These are phyloP conservation scores for Dasyornis broadbenti DNA, from an alignment of 2,113 vertebrate genomes.

Conservation along the genomic window DNA sequence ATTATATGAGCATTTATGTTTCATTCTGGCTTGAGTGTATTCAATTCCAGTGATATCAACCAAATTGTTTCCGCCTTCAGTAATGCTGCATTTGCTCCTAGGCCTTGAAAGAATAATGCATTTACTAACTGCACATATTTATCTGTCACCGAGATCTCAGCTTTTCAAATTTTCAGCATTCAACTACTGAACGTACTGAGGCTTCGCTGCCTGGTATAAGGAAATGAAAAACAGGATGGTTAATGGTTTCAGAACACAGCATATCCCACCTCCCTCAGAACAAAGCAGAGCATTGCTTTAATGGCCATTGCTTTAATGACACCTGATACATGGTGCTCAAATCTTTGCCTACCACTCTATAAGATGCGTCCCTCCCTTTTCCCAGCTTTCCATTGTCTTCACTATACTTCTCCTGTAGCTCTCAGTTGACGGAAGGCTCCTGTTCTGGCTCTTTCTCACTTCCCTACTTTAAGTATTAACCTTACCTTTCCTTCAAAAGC, in stretches of 20 bases:
- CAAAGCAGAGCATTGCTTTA: background rate
- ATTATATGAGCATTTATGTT: slow-evolving; percentile 27
- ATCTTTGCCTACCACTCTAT: background rate
- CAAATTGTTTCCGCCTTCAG: slow-evolving; percentile 35
- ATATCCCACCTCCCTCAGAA: background rate
- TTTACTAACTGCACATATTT: background rate
- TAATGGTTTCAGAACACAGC: background rate
- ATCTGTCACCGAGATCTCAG: background rate
- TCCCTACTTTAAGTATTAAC: background rate
- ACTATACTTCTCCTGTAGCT: background rate
- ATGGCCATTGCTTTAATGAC: background rate
- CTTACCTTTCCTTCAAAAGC: background rate
- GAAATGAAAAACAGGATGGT: background rate
- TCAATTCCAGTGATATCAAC: background rate
- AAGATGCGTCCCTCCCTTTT: background rate
- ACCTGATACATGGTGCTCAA: background rate
- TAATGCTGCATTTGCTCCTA: background rate
- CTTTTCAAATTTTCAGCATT: background rate
- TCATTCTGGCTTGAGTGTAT: slow-evolving; percentile 2
- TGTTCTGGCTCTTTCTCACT: background rate
- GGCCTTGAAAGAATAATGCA: background rate
- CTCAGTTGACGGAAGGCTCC: background rate
- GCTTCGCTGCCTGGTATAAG: background rate
- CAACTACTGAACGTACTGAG: background rate
- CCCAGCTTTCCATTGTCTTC: background rate